Evolutionary conservation across 2,888 invertebrate genomes (phyloP).

Genomic region (Ctena decussata): DNA sequence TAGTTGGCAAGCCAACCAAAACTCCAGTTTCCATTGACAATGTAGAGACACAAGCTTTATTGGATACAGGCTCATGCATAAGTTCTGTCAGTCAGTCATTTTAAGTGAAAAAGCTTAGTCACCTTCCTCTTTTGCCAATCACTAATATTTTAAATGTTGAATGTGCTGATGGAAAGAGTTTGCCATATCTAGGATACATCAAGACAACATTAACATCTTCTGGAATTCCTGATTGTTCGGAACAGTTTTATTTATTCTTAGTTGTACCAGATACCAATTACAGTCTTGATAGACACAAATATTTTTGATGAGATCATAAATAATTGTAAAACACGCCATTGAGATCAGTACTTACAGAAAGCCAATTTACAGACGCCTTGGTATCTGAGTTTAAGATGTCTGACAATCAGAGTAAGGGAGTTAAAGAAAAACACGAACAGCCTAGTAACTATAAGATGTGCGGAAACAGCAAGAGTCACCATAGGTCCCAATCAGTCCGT

Average conservation of each 20-base stretch:
- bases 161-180: conserved; percentile 35
- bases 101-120: neutral
- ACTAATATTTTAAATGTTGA: conserved; percentile 17
- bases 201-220: neutral
- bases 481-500: conserved; percentile 25
- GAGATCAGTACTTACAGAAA: conserved; percentile 30
- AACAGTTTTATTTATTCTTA: conserved; percentile 26
- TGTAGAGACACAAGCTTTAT: conserved; percentile 8
- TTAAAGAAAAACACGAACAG: conserved; percentile 21
- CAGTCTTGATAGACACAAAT: conserved; percentile 35
- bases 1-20: conserved; percentile 35
- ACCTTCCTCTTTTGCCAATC: neutral
- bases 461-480: conserved; percentile 10
- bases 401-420: conserved; percentile 26
- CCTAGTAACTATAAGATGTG: conserved; percentile 23
- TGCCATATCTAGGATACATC: conserved; percentile 42
- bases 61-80: conserved; percentile 28
- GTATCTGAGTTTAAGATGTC: conserved; percentile 21
- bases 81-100: conserved; percentile 2
- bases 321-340: conserved; percentile 13
- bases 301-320: neutral
- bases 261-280: conserved; percentile 24
- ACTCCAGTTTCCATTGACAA: neutral
- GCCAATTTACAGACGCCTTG: conserved; percentile 25
- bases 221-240: neutral